Base-by-base conservation (phyloP, 2,888 invertebrate species). In the Chrysotoxum bicinctum region DNA sequence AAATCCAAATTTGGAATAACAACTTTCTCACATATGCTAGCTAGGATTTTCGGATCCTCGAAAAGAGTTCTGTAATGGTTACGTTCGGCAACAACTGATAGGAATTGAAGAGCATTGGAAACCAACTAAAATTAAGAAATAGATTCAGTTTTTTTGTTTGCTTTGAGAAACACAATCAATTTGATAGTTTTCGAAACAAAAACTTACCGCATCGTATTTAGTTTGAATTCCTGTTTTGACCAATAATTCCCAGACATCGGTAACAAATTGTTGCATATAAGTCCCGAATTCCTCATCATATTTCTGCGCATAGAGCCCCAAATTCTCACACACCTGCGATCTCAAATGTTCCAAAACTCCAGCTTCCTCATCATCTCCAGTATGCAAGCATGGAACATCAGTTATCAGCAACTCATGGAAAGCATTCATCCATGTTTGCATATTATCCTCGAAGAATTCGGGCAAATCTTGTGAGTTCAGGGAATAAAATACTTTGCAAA, bases 391-490 rank as follows among this genome's bases (percentile, higher is more conserved):
- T 1, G 95, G 94, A 45, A 97, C 96, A 91, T 98, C 95, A 0
- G 94, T 93, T 76, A 95, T 96, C 40, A 99, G 93, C 37, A 99
- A 93, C 35, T 94, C 94, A 66, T 97, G 95, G 88, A 99, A 96
- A 89, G 97, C 95, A 0, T 94, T 94, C 98, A 99, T 99, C 99
- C 99, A 99, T 0, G 94, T 94, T 23, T 93, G 93, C 96, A 99
- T 98, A 91, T 99, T 98, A 91, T 99, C 99, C 92, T 99, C 99
- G 91, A 99, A 99, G 93, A 97, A 99, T 93, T 99, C 99, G 0
- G 99, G 99, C 88, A 99, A 93, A 92, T 99, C 99, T 94, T 99
- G 99, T 88, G 96, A 97, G 92, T 99, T 99, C 21, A 99, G 94
- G 0, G 99, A 99, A 92, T 98, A 98, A 93, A 99, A 99, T 64